Conservation (phyloP, 92 coral and sea anemone genomes). For the Paramuricea clavata region DNA sequence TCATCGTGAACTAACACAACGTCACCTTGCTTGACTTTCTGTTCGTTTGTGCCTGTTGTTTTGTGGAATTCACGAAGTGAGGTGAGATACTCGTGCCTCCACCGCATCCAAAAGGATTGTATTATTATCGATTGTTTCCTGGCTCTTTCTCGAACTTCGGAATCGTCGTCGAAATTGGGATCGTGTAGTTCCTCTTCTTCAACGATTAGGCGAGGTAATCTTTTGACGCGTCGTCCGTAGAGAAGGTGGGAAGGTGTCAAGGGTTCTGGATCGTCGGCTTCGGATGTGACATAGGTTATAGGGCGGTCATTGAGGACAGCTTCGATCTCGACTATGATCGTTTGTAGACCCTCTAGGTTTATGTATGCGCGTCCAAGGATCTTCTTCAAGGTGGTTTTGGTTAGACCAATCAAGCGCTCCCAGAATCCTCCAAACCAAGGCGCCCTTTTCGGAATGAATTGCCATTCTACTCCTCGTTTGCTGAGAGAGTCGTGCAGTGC, state of each 20-base stretch:
- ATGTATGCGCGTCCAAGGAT: neutral
- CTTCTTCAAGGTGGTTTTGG: slow-evolving; percentile 8
- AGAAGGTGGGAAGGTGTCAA: slow-evolving; percentile 43
- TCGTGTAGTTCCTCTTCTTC: neutral
- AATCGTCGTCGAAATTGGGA: neutral
- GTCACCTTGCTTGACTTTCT: slow-evolving; percentile 48
- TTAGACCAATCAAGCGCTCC: slow-evolving; percentile 67
- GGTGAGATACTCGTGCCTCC: neutral
- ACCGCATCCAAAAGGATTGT: neutral
- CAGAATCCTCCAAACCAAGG: slow-evolving; percentile 72
- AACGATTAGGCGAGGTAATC: neutral
- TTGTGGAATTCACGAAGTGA: slow-evolving; percentile 47
- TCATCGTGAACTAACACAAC: slow-evolving; percentile 62
- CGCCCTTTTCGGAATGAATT: slow-evolving; percentile 67
- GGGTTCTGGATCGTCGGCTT: slow-evolving; percentile 19
- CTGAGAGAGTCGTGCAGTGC: slow-evolving; percentile 56
- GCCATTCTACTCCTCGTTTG: slow-evolving; percentile 64
- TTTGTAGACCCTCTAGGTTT: neutral
- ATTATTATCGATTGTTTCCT: too few relatives aligned
- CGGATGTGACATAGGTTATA: neutral
- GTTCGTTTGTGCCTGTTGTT: slow-evolving; percentile 49
- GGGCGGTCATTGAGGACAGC: neutral
- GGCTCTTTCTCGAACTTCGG: neutral
- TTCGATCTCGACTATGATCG: neutral
- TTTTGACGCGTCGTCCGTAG: neutral